phyloP scores from a whole-genome alignment of 2,888 invertebrate genomes.

The Drosophila meridiana region DNA sequence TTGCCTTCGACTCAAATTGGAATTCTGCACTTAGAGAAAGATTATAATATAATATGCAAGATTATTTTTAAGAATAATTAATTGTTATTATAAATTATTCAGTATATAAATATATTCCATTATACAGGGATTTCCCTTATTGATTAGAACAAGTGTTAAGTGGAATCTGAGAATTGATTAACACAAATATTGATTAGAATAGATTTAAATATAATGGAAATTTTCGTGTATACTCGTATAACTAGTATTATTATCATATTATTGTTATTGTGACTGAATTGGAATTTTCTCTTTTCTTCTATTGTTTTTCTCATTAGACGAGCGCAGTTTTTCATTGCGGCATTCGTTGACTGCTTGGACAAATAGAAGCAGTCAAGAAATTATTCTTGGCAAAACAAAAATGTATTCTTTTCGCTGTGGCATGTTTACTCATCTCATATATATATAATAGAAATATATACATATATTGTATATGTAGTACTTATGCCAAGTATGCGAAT shows the following conservation, averaged over 20 bases:
- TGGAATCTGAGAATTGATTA: neutral
- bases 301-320: neutral
- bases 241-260: neutral
- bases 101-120: neutral
- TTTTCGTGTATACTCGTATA: neutral
- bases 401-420: slow-evolving; percentile 7
- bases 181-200: neutral
- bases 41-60: neutral
- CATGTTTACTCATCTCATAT: slow-evolving; percentile 33
- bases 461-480: neutral
- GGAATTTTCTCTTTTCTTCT: neutral
- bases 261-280: too few species aligned
- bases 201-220: neutral
- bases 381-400: slow-evolving; percentile 3
- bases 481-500: slow-evolving; percentile 16
- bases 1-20: slow-evolving; percentile 10
- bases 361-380: slow-evolving; percentile 32
- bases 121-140: neutral
- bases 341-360: slow-evolving; percentile 32
- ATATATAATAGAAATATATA: slow-evolving; percentile 5
- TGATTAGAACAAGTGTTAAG: neutral
- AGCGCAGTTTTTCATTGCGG: neutral
- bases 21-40: neutral
- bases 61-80: too few species aligned
- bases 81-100: too few species aligned